Evolutionary conservation across 2,888 invertebrate genomes (phyloP).

Genomic region (Caradrina kadenii): DNA sequence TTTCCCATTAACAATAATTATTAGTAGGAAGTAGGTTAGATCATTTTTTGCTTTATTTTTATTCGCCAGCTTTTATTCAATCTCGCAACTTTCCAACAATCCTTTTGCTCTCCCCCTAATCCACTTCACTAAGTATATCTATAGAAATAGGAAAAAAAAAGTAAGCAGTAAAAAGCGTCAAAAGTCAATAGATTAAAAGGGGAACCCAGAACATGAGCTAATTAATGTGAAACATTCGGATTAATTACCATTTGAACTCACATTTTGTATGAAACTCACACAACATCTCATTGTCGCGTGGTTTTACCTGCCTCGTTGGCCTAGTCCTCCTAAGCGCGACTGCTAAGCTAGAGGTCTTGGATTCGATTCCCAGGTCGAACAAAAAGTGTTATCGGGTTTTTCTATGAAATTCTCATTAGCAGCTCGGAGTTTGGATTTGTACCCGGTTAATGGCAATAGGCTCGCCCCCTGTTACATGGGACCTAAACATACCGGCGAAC

Average conservation of each 20-base stretch:
- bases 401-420: too few relatives aligned
- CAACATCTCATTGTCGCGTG: not conserved
- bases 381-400: too few relatives aligned
- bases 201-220: slow-evolving; percentile 60
- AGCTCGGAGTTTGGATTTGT: too few relatives aligned
- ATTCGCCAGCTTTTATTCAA: not conserved
- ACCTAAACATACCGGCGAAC: too few relatives aligned
- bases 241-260: slow-evolving; percentile 56
- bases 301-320: too few relatives aligned
- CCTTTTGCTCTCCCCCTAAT: not conserved
- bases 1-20: too few relatives aligned
- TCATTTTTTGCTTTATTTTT: not conserved
- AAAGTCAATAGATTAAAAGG: slow-evolving; percentile 67
- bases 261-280: slow-evolving; percentile 12
- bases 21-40: too few relatives aligned
- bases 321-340: too few relatives aligned
- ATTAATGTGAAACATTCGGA: slow-evolving; percentile 65
- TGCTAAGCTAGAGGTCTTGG: too few relatives aligned
- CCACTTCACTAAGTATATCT: slow-evolving; percentile 22
- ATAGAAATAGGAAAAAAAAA: slow-evolving; percentile 20
- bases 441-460: too few relatives aligned
- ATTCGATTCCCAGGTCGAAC: too few relatives aligned
- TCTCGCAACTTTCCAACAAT: not conserved
- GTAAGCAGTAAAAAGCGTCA: slow-evolving; percentile 44
- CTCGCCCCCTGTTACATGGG: too few relatives aligned